phyloP scores from a whole-genome alignment of 2,888 invertebrate genomes.

The Xestia xanthographa region DNA sequence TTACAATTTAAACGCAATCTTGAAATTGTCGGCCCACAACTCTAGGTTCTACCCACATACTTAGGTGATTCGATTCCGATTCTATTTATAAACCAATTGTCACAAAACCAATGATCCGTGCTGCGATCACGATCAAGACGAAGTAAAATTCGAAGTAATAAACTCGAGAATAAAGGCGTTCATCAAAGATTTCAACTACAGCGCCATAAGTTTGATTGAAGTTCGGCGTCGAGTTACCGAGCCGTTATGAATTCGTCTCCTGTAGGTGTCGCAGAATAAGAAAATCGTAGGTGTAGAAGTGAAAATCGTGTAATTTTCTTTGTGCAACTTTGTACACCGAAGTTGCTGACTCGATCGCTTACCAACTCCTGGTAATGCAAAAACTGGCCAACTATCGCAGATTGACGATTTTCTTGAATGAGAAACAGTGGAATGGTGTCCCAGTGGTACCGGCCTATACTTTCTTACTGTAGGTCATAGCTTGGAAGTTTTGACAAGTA shows the following conservation, averaged over 20 bases:
- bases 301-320: neutral
- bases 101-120: constrained; percentile 47
- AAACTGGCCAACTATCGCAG: neutral
- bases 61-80: constrained; percentile 6
- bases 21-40: neutral
- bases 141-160: constrained; percentile 61
- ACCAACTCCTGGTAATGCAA: neutral
- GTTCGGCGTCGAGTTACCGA: constrained; percentile 63
- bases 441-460: neutral
- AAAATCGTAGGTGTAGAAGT: constrained; percentile 6
- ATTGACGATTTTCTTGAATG: neutral
- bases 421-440: neutral
- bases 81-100: constrained; percentile 42
- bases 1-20: constrained; percentile 14
- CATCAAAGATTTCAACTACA: constrained; percentile 68
- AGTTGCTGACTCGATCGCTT: neutral
- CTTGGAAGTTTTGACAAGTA: neutral
- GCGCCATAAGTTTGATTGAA: constrained; percentile 70
- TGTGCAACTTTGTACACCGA: neutral
- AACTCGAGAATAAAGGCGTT: constrained; percentile 50
- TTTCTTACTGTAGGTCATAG: neutral
- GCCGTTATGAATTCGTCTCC: constrained; percentile 39
- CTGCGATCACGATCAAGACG: constrained; percentile 58
- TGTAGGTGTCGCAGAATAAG: constrained; percentile 13
- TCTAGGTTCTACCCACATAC: neutral